phyloP scores from a whole-genome alignment of 2,888 invertebrate genomes.

The Hypena proboscidalis region DNA sequence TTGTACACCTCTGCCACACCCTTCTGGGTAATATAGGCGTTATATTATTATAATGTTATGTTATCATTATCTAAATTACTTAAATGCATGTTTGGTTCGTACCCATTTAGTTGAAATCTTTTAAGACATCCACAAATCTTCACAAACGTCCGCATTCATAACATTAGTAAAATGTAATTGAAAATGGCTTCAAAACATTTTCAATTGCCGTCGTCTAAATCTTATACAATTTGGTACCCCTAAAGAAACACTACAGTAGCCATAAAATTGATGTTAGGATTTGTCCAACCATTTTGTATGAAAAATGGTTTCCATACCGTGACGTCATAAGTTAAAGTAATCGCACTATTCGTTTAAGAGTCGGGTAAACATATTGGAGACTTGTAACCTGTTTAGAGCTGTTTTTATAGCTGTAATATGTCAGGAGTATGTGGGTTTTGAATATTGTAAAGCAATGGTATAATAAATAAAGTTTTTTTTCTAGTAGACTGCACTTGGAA shows the following conservation, averaged over 20 bases:
- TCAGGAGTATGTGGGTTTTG: neutral
- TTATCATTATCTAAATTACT: too few species aligned
- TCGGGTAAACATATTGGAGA: slow-evolving; percentile 27
- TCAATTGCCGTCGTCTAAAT: too few species aligned
- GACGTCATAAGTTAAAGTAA: slow-evolving; percentile 39
- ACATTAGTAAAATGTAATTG: too few species aligned
- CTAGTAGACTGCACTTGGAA: too few species aligned
- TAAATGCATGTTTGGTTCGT: too few species aligned
- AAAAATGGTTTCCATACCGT: slow-evolving; percentile 28
- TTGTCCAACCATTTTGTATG: slow-evolving; percentile 39
- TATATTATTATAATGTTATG: too few species aligned
- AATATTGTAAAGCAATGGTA: neutral
- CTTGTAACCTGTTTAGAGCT: slow-evolving; percentile 11
- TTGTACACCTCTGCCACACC: too few species aligned
- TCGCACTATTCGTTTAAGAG: slow-evolving; percentile 36
- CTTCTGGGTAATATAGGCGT: too few species aligned
- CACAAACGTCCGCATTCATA: too few species aligned
- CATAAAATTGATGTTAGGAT: slow-evolving; percentile 46
- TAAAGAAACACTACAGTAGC: slow-evolving; percentile 9
- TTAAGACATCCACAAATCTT: too few species aligned
- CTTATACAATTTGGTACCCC: slow-evolving; percentile 17
- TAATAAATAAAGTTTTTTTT: neutral
- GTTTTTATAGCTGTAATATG: slow-evolving; percentile 10
- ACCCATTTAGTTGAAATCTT: too few species aligned
- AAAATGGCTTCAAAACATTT: too few species aligned